These are phyloP conservation scores for Pachliopta kotzebuea DNA, from an alignment of 2,888 invertebrate species.

Conservation along the genomic window DNA sequence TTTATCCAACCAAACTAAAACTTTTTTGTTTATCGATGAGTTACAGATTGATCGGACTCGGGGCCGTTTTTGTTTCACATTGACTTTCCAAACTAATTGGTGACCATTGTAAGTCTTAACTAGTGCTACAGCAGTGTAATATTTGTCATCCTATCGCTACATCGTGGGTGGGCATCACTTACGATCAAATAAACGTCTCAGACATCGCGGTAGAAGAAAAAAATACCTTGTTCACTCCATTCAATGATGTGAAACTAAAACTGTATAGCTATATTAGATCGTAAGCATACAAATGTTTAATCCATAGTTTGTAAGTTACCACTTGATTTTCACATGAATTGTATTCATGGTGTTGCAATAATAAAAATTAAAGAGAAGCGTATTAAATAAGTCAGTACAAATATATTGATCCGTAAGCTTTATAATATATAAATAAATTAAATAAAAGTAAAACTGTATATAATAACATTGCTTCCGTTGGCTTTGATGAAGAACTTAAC, in stretches of 20 bases:
- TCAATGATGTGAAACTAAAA: background rate
- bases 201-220: no score
- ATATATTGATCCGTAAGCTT: background rate
- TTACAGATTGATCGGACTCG: no score
- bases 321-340: slow-evolving; percentile 2
- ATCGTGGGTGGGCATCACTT: no score
- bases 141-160: no score
- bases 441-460: background rate
- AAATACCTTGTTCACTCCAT: no score
- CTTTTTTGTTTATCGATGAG: no score
- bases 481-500: background rate
- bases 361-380: background rate
- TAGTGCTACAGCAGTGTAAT: background rate
- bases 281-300: slow-evolving; percentile 18
- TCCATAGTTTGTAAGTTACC: slow-evolving; percentile 6
- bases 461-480: background rate
- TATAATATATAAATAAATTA: background rate
- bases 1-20: no score
- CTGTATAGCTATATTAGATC: slow-evolving; percentile 25
- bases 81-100: background rate
- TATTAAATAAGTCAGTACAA: background rate
- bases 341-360: background rate
- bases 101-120: background rate
- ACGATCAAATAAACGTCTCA: no score
- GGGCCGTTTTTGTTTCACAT: background rate